Evolutionary conservation across 2,888 invertebrate genomes (phyloP), one percentile per base, ranked within the genome.

Genomic region (Drosophila limbata): DNA sequence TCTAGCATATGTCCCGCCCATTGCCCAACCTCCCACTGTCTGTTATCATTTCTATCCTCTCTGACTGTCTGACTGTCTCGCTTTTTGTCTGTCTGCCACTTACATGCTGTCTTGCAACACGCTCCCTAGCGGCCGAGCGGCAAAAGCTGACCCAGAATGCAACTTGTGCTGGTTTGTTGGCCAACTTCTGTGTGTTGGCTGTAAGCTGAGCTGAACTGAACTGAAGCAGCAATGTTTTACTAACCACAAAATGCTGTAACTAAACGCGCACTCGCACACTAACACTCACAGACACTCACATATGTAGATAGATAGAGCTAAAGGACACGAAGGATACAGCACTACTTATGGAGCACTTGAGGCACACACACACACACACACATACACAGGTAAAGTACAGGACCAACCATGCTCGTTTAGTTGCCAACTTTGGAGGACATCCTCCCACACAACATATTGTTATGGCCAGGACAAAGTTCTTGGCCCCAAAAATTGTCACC

Each of bases 161-260:
- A 84, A 76, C 76, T 89, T 88, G 89, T 85, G 80, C 77, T 68
- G 84, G 84, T 83, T 85, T 70, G 86, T 69, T 83, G 69, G 59
- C 63, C 71, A 53, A 62, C 55, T 60, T 52, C 42, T 42, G 51
- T 64, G 59, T 56, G 57, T 65, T 52, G 40, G 39, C 48, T 73
- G 63, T 68, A 61, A 61, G 68, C 75, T 61, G 50, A 64, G 59
- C 64, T 60, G 25, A 25, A 25, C n/a, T n/a, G n/a, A 19, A 19
- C 25, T 25, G 70, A 65, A 69, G 68, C 74, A 67, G 79, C 79
- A 81, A 81, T 84, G 85, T 84, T 89, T 81, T 88, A 84, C 84
- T 81, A 81, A 87, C 84, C 89, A 85, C 88, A 84, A 87, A 85
- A 88, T 85, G 77, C 73, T 88, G 88, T 89, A 85, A 85, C 86